Evolutionary conservation across 2,113 vertebrate genomes (phyloP).

Genomic region (Dolichotis patagonum): DNA sequence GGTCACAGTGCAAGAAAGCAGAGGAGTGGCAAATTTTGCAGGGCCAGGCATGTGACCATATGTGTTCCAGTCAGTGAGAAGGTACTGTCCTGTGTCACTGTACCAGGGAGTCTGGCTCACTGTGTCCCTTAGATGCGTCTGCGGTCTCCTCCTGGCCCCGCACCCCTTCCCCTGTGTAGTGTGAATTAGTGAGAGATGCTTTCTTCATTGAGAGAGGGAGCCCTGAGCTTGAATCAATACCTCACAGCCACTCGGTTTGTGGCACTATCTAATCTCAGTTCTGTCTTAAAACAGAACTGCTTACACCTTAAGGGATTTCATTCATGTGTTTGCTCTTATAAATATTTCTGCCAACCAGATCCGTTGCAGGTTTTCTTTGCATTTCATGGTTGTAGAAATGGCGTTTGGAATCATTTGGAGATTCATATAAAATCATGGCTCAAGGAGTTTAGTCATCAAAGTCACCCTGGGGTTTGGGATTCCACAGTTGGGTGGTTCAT

Average conservation of each 20-base stretch:
- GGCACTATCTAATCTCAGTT: slow-evolving; percentile 66
- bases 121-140: neutral
- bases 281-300: slow-evolving; percentile 51
- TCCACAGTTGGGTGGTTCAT: neutral
- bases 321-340: slow-evolving; percentile 24
- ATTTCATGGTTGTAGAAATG: slow-evolving; percentile 41
- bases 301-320: slow-evolving; percentile 60
- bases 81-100: slow-evolving; percentile 19
- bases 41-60: slow-evolving; percentile 1
- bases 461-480: neutral
- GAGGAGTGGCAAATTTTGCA: slow-evolving; percentile 60
- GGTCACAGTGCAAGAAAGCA: slow-evolving; percentile 66
- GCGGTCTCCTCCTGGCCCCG: neutral
- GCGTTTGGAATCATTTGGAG: neutral
- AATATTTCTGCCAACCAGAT: slow-evolving; percentile 57
- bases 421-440: slow-evolving; percentile 43
- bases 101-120: neutral
- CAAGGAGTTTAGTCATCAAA: slow-evolving; percentile 16
- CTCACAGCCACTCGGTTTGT: slow-evolving; percentile 66
- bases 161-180: neutral
- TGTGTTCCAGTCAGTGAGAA: neutral
- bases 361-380: neutral
- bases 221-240: slow-evolving; percentile 69
- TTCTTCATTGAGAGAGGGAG: slow-evolving; percentile 71
- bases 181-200: slow-evolving; percentile 52